Evolutionary conservation across 2,113 vertebrate species (phyloP).

Genomic region (Climacteris rufus): DNA sequence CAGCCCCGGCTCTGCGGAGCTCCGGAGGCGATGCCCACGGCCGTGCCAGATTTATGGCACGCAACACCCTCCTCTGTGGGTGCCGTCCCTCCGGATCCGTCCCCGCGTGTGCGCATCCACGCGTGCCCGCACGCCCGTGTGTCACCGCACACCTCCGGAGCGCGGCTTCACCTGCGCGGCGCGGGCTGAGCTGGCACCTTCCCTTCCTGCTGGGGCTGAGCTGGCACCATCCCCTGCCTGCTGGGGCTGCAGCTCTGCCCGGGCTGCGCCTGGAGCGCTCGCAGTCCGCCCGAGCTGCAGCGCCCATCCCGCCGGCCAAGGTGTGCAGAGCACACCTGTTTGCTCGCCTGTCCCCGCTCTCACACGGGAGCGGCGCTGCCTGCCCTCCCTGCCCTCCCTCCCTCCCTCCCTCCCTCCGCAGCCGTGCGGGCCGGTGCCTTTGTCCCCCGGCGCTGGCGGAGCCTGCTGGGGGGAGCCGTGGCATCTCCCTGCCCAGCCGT

Average conservation of each 20-base stretch:
- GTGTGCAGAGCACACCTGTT: conserved; percentile 30
- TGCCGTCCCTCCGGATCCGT: not conserved
- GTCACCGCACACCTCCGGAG: not conserved
- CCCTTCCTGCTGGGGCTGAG: not conserved
- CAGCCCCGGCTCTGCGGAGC: not conserved
- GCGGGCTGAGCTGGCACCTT: not conserved
- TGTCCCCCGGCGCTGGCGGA: not conserved
- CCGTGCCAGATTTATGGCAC: not conserved
- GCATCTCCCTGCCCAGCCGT: not conserved
- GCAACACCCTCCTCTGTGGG: not conserved
- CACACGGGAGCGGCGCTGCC: not conserved
- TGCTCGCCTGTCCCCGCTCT: not conserved
- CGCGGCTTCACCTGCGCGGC: not conserved
- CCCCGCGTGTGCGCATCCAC: not conserved
- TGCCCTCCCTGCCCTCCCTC: too few species aligned
- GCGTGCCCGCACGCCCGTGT: not conserved
- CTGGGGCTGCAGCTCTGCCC: not conserved
- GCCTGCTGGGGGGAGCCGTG: not conserved
- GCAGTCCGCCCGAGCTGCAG: not conserved
- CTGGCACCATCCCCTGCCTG: not conserved
- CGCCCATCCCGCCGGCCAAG: not conserved
- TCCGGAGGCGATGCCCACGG: not conserved
- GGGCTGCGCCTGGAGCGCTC: rapidly evolving
- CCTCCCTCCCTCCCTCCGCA: not conserved
- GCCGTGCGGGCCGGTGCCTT: not conserved